Base-by-base conservation (phyloP, 2,113 vertebrate species). In the Notarius lentiginosus region DNA sequence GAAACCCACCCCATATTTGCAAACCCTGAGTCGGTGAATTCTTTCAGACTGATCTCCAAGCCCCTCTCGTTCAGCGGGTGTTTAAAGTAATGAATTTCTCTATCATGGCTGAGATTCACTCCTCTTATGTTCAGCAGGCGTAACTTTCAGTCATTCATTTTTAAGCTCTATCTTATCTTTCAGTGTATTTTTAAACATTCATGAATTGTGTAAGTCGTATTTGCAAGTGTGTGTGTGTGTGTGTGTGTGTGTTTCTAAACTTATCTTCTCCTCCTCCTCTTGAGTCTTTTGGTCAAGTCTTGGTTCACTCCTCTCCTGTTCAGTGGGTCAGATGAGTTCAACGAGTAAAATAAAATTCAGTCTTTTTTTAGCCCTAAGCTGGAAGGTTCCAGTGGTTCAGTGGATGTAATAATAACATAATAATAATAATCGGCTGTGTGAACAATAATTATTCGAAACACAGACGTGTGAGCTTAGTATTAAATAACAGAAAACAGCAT, bases 101-200 rank as follows among this genome's bases (percentile, higher is more conserved):
- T 5, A 20, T 49, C 47, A 24, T 51, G 20, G 34, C 24, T 15
- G 11, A 56, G 53, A 34, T 30, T 79, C 58, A 53, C 76, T 58
- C 27, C 6, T 56, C 34, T 30, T 7, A 1, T 8, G 3, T 79
- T 30, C 77, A 56, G n/a, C 76, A 20, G 49, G 53, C 51, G 58
- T 18, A 79, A 58, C 51, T 18, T 58, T 79, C 11, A 18, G 5
- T 12, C 20, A 75, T 75, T 9, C 11, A 49, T 49, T 49, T 76
- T 79, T 30, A 58, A 56, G 9, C 14, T 56, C 51, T 30, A 58
- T 56, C 53, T 79, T 56, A 79, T 58, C 53, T 4, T 79, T 56
- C n/a, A 0, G 53, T 10, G 77, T 58, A 79, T 56, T 79, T 27
- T 79, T 56, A 79, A 56, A 79, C 76, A 79, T 79, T 79, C 2